Conservation (phyloP, 2,888 invertebrate species). For the Pycnomerus fuliginosus region DNA sequence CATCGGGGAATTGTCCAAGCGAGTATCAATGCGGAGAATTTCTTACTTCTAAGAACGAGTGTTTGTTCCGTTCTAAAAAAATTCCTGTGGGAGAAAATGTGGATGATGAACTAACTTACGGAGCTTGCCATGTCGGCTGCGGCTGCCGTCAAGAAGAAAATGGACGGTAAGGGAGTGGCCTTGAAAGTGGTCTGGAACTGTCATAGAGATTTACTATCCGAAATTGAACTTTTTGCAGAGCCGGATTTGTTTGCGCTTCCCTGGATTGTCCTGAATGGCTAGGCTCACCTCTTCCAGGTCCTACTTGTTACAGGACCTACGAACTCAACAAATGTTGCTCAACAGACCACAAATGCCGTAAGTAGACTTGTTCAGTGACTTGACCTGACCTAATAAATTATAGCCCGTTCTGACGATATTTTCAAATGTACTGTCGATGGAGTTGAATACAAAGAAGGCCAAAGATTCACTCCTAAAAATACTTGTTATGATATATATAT, state of each 20-base stretch:
- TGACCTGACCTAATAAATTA: too few relatives aligned
- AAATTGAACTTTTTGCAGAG: constrained; percentile 2
- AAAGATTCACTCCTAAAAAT: background rate
- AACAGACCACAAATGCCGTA: background rate
- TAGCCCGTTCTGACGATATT: too few relatives aligned
- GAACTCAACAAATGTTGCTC: constrained; percentile 3
- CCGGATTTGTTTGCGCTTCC: constrained; percentile 1
- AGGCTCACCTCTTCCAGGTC: background rate
- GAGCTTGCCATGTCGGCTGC: background rate
- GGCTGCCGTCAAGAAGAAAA: background rate
- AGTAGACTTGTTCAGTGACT: background rate
- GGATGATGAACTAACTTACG: background rate
- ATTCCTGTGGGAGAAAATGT: background rate
- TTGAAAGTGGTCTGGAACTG: too few relatives aligned
- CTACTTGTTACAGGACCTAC: background rate
- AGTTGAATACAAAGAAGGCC: background rate
- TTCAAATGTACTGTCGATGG: background rate
- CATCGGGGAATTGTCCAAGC: background rate
- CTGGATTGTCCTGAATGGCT: constrained; percentile 7
- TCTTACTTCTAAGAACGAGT: background rate
- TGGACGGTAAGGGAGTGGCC: background rate
- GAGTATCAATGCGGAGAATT: background rate
- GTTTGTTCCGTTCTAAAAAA: background rate
- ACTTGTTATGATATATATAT: too few relatives aligned
- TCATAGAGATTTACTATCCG: too few relatives aligned